Base-by-base conservation (phyloP, 2,888 invertebrate genomes). In the Eretmocerus hayati region DNA sequence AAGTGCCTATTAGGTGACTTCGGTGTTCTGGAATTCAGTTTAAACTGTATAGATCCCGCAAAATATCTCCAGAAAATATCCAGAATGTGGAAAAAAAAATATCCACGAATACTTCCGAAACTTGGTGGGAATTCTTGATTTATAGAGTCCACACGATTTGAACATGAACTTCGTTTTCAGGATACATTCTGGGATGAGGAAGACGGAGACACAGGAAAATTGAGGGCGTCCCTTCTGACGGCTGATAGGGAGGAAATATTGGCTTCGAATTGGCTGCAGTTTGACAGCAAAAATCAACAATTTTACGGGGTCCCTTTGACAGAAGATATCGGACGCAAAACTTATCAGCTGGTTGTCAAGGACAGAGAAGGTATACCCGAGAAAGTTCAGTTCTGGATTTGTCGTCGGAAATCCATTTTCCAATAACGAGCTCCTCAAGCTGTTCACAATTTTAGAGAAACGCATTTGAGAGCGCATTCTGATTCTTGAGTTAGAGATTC, bases 131-230 rank as follows among this genome's bases (percentile, higher is more conserved):
- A 26, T 42, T 47, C 39, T 36, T 40, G 42, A 42, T 31, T 3
- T 9, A n/a, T n/a, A n/a, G n/a, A n/a, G n/a, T n/a, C n/a, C n/a
- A n/a, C n/a, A n/a, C n/a, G n/a, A 33, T 41, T 30, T 16, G 26
- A n/a, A n/a, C n/a, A n/a, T n/a, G n/a, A n/a, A n/a, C n/a, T n/a
- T n/a, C n/a, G n/a, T 23, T 71, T 72, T 16, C 66, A 87, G 80
- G 90, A 93, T 65, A 87, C 90, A 2, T 94, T 93, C 77, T 90
- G 84, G 71, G 93, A 93, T 74, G 84, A 84, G 0, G 90, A 92
- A 69, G 90, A 90, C 65, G 85, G 85, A 15, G 81, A 81, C 54
- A 83, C 88, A 0, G 76, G 83, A 36, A 79, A 81, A 58, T 75
- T 94, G 56, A 81, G 80, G 37, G 76, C 94, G 55, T 80, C 84